Base-by-base conservation (phyloP, 2,113 vertebrate species). In the Thalassarche chlororhynchos region DNA sequence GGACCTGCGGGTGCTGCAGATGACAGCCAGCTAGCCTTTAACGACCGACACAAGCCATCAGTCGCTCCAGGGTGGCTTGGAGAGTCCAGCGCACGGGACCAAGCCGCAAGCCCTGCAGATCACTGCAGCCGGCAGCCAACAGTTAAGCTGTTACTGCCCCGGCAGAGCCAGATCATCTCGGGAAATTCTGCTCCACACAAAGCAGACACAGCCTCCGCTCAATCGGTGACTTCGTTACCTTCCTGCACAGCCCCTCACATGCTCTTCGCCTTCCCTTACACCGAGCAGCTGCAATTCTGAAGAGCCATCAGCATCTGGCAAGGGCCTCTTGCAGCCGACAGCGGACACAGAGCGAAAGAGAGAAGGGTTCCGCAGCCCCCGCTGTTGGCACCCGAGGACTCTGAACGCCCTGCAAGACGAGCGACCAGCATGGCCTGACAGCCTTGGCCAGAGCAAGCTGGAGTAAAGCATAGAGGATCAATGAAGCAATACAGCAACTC, bases 151-250 rank as follows among this genome's bases (percentile, higher is more conserved):
- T 21, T 42, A 14, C 9, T 47, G 26, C 38, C 1, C 0, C 18
- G 6, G 7, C 0, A 6, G 6, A 25, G 32, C 1, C 0, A 5
- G 36, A 42, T 7, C n/a, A 10, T 5, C 54, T 25, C 3, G 0
- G 76, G 86, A 72, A 13, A 42, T 64, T 26, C 71, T 19, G 32
- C 71, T 62, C 65, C 38, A 11, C 4, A 3, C 13, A n/a, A 14
- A 46, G 64, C 46, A 21, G 70, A 24, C 19, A 17, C 0, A 0
- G 58, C 10, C 58, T 42, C 47, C 14, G 1, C 24, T 28, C 5
- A 1, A 7, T 11, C 4, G 5, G 40, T 8, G 54, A 21, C 51
- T 16, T 26, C 8, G 4, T 16, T 1, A 13, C 32, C 44, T 13
- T 19, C 69, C 64, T 8, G 2, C 32, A 11, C 16, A 62, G 66